A percentile compares a stretch with the other conserved stretches of the same genome.
Conservation (phyloP, 2,797 vertebrate species). For the Pseudopleuronectes americanus region DNA sequence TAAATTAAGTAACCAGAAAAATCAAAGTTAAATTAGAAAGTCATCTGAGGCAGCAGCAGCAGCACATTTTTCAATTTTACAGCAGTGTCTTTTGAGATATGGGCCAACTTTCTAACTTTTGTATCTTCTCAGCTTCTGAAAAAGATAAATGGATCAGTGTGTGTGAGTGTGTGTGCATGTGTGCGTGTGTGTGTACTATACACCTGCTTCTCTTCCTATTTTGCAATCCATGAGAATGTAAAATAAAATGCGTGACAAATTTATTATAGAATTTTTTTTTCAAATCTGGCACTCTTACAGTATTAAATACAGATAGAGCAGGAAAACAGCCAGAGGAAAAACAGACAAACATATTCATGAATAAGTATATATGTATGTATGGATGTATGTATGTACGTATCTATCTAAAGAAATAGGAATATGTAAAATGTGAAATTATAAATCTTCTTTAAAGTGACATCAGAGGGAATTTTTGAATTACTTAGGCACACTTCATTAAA, state of each 20-base stretch:
- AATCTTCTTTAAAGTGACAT: slow-evolving; percentile 15
- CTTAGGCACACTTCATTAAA: slow-evolving; percentile 30
- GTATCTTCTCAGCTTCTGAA: not conserved
- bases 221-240: not conserved
- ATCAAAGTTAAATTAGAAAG: not conserved
- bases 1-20: not conserved
- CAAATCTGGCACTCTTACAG: not conserved
- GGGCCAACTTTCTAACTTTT: not conserved
- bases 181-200: not conserved
- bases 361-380: not conserved
- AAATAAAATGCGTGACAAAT: not conserved
- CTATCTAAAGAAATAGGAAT: slow-evolving; percentile 5
- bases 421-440: not conserved
- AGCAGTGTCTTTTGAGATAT: not conserved
- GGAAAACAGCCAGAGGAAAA: slow-evolving; percentile 10
- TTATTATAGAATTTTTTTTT: not conserved
- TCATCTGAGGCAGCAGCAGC: too few relatives aligned
- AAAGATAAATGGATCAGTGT: not conserved
- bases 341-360: not conserved
- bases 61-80: slow-evolving; percentile 17
- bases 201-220: too few relatives aligned
- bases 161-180: not conserved
- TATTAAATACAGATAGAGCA: not conserved
- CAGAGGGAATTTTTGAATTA: slow-evolving; percentile 26
- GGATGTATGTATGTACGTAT: not conserved